A percentile compares a stretch with the other conserved stretches of the same genome.
Conservation (phyloP, 35 echinoderm and acorn worm genomes). For the Apostichopus japonicus region DNA sequence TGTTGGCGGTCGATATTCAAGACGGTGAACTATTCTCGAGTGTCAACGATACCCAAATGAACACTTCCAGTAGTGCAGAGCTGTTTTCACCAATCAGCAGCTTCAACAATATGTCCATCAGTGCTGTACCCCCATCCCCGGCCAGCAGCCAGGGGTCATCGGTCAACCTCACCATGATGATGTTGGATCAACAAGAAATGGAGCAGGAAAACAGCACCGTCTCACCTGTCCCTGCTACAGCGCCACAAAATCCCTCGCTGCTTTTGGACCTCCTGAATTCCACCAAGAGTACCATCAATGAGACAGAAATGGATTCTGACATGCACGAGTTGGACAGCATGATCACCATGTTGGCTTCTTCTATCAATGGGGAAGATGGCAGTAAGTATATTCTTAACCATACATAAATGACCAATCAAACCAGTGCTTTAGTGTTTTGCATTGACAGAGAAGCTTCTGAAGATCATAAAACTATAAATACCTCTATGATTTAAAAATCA, state of each 20-base stretch:
- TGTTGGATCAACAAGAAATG: conserved; percentile 15
- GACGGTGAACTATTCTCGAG: conserved; percentile 4
- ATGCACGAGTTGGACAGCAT: conserved; percentile 42
- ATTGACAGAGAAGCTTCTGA: too few relatives aligned
- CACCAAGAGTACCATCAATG: neutral
- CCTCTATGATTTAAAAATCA: too few relatives aligned
- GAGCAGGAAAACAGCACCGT: neutral
- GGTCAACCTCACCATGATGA: conserved; percentile 48
- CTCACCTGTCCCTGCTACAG: neutral
- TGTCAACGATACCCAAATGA: conserved; percentile 10
- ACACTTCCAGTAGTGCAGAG: neutral
- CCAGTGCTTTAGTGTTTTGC: too few relatives aligned
- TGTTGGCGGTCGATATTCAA: neutral
- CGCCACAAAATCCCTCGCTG: neutral
- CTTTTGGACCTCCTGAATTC: conserved; percentile 47
- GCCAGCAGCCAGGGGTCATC: conserved; percentile 37
- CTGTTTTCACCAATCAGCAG: conserved; percentile 54
- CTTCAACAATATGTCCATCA: conserved; percentile 50
- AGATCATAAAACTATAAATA: too few relatives aligned
- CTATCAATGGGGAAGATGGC: conserved; percentile 26
- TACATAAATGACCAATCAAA: neutral
- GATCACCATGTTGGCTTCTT: conserved; percentile 7
- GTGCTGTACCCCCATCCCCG: conserved; percentile 19
- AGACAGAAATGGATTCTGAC: conserved; percentile 13
- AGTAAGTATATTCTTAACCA: conserved; percentile 10